Evolutionary conservation across 2,888 invertebrate genomes (phyloP).

Genomic region (Synergus umbraculus): DNA sequence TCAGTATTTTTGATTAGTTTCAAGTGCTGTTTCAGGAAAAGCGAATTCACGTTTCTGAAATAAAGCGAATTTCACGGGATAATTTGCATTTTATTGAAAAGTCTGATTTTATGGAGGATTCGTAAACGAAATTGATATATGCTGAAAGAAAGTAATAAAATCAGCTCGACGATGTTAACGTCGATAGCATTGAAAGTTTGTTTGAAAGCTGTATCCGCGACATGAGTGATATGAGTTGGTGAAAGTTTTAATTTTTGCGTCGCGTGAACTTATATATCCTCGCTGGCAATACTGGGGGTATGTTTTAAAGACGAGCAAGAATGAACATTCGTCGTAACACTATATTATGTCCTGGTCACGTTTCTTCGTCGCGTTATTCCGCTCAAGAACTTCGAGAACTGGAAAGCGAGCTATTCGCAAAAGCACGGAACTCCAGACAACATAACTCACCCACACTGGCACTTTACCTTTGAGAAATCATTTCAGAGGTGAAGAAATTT

Average conservation of each 20-base stretch:
- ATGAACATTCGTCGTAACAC: conserved; percentile 47
- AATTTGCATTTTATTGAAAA: neutral
- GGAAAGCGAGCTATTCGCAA: conserved; percentile 28
- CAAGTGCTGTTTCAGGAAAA: too few relatives aligned
- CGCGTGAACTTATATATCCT: conserved; percentile 15
- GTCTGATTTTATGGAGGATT: neutral
- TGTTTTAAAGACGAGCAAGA: conserved; percentile 48
- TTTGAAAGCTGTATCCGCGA: conserved; percentile 22
- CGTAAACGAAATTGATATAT: neutral
- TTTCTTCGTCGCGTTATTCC: conserved; percentile 57
- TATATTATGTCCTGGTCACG: conserved; percentile 60
- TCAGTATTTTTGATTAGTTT: too few relatives aligned
- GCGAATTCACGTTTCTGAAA: neutral
- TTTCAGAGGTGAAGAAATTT: conserved; percentile 50
- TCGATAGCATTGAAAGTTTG: conserved; percentile 36
- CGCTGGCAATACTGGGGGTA: conserved; percentile 3
- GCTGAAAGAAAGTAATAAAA: neutral
- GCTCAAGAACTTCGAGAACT: conserved; percentile 52
- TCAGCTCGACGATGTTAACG: conserved; percentile 20
- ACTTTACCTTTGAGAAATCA: conserved; percentile 68
- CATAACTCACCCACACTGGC: conserved; percentile 66
- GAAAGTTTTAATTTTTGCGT: conserved; percentile 40
- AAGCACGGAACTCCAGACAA: conserved; percentile 57
- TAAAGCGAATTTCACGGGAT: neutral
- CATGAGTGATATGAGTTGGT: conserved; percentile 31